A percentile compares a stretch with the other conserved stretches of the same genome.
These are phyloP conservation scores for Aurelia aurita DNA, from an alignment of 30 jellyfish, hydroid and myxozoan genomes.

Conservation along the genomic window DNA sequence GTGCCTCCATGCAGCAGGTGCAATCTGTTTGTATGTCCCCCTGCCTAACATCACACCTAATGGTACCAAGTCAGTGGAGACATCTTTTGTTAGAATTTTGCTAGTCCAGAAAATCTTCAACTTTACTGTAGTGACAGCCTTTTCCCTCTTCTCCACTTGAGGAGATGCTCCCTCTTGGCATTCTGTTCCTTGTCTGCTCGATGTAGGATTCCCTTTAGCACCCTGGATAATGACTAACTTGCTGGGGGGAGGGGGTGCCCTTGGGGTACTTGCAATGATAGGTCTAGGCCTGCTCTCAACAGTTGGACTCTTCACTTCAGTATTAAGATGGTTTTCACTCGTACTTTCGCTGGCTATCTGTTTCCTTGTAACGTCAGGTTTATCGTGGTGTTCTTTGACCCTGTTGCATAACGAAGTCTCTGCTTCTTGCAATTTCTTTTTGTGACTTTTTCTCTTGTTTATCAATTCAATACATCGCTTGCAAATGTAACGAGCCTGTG, in stretches of 20 bases:
- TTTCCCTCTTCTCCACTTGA: not conserved
- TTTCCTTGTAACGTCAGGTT: no score
- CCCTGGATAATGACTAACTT: not conserved
- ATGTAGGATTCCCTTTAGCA: not conserved
- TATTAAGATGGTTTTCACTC: not conserved
- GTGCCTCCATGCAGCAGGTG: constrained; percentile 1
- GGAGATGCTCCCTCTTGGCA: not conserved
- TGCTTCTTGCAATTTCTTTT: no score
- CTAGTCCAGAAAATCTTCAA: not conserved
- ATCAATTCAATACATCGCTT: no score
- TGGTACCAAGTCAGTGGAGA: constrained; percentile 1
- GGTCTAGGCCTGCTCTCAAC: not conserved
- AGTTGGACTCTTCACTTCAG: constrained; percentile 4
- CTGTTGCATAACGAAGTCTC: no score
- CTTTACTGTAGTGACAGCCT: not conserved
- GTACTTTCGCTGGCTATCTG: not conserved
- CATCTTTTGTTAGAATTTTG: not conserved
- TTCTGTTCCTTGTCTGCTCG: constrained; percentile 2
- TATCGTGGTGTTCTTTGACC: no score
- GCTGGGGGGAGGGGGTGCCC: not conserved
- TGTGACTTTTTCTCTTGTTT: no score
- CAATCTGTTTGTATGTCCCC: constrained; percentile 24
- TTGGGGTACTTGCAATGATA: constrained; percentile 3
- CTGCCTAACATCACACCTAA: not conserved
- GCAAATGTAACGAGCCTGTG: no score